Conservation (phyloP, 37 sponge, comb jelly and placozoan species). For the Petrosia ficiformis region DNA sequence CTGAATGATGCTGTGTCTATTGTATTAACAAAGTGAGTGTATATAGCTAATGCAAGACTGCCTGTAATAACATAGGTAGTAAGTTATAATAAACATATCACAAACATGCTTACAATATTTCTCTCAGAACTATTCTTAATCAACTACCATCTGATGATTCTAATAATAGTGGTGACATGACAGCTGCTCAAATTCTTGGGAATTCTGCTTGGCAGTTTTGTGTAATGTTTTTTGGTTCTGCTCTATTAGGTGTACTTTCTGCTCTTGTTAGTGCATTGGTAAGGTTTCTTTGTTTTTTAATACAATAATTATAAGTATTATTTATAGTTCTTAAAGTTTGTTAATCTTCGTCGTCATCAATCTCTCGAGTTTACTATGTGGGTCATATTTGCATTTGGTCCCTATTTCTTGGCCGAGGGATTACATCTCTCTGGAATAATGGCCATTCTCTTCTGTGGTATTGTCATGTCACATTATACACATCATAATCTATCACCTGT, state of each 20-base stretch:
- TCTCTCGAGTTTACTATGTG: constrained; percentile 89
- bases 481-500: constrained; percentile 92
- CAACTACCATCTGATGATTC: constrained; percentile 6
- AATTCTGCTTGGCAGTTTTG: constrained; percentile 78
- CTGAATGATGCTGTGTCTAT: constrained; percentile 98
- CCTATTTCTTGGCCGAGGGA: constrained; percentile 92
- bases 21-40: constrained; percentile 89
- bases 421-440: constrained; percentile 93
- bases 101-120: neutral
- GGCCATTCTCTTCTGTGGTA: constrained; percentile 92
- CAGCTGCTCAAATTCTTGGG: constrained; percentile 30
- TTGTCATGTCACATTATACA: constrained; percentile 96
- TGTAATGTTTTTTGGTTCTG: constrained; percentile 81
- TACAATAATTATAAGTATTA: neutral
- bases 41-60: neutral
- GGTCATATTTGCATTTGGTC: constrained; percentile 81
- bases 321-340: constrained; percentile 68
- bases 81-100: too few relatives aligned
- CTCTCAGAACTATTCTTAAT: constrained; percentile 37
- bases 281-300: constrained; percentile 1
- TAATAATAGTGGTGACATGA: constrained; percentile 2
- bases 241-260: constrained; percentile 70
- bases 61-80: neutral
- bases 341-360: constrained; percentile 65
- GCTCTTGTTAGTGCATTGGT: constrained; percentile 88